Conservation (phyloP, 2,113 vertebrate genomes). For the Hystrix cristata region DNA sequence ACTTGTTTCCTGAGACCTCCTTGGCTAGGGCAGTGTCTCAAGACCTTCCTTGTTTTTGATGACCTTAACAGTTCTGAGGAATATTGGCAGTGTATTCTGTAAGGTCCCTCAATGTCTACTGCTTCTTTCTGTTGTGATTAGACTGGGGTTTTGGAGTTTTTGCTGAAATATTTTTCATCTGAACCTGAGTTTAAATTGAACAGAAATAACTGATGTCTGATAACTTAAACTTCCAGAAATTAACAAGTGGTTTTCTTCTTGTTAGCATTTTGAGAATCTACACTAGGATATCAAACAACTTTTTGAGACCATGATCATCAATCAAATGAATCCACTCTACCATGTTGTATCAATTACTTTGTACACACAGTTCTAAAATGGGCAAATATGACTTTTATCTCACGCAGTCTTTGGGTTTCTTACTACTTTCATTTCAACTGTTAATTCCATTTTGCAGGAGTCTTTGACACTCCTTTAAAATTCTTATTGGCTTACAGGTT, state of each 20-base stretch:
- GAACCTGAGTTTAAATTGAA: slow-evolving; percentile 7
- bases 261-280: not conserved
- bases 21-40: not conserved
- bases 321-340: not conserved
- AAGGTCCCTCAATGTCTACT: not conserved
- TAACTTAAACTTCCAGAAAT: slow-evolving; percentile 38
- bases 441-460: not conserved
- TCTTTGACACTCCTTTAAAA: not conserved
- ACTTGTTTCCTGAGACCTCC: not conserved
- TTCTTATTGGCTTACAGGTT: slow-evolving; percentile 2
- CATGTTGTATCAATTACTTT: not conserved
- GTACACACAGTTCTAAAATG: not conserved
- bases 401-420: not conserved
- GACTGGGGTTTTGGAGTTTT: not conserved
- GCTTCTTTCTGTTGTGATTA: not conserved
- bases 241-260: not conserved
- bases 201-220: not conserved
- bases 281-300: not conserved
- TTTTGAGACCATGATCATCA: not conserved
- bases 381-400: not conserved
- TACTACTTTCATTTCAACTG: slow-evolving; percentile 9
- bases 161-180: not conserved
- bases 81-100: not conserved
- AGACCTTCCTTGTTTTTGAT: not conserved
- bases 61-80: not conserved